Base-by-base conservation (phyloP, 2,797 vertebrate species). In the Manis crassicaudata region DNA sequence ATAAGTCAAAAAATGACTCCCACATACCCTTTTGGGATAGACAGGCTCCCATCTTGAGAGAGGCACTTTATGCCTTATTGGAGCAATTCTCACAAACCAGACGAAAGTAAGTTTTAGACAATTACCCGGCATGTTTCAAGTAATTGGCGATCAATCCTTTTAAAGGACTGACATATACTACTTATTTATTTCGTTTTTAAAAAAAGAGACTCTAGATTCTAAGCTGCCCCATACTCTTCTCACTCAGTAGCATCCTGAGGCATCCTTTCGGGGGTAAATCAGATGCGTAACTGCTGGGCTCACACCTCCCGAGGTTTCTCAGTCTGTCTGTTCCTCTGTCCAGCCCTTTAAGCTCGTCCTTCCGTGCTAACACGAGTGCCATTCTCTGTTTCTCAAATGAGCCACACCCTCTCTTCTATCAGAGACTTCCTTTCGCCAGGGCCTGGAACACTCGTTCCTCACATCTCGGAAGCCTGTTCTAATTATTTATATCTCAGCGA, bases 41-140 rank as follows among this genome's bases (percentile, higher is more conserved):
- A 65, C 3, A 85, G 56, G 16, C 37, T 90, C 27, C 4, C 1
- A 3, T 6, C 25, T 84, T 20, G 50, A 72, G 29, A 23, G 7
- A 75, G 20, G n/a, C 1, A 17, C 67, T 56, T 85, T 18, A 17
- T 75, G 20, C 1, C 29, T 77, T 32, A 23, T 80, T 16, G 37
- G 35, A 76, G 62, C 5, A 29, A 7, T 65, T 84, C 56, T 79
- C 79, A 75, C 81, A 62, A 60, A 32, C n/a, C 50, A 94, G 43
- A 92, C 40, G 11, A 80, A 84, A 92, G 29, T 17, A 72, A 70
- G 35, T 18, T 46, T 43, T 65, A n/a, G 50, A 10, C 5, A 37
- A 35, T 52, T 62, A 35, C 1, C 21, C 43, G 50, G 10, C 18
- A 18, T 40, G 17, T 50, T 82, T 56, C 68, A 56, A 86, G n/a